Percentiles rank a stretch among this genome's conserved stretches.
These are phyloP conservation scores for Spilosoma lubricipeda DNA, from an alignment of 2,888 invertebrate species.

Conservation along the genomic window DNA sequence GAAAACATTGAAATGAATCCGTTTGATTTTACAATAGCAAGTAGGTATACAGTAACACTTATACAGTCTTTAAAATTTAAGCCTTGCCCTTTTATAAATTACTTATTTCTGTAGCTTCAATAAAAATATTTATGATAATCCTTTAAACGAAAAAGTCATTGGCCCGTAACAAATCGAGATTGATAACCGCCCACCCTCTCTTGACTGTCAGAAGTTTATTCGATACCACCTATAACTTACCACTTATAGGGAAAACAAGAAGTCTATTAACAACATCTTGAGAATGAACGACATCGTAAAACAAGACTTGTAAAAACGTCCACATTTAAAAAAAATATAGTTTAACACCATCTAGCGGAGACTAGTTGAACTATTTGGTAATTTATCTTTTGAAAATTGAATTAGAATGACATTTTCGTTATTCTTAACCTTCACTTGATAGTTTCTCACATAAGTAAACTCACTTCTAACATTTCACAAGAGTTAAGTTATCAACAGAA, in stretches of 20 bases:
- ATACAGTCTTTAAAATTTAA: too few relatives aligned
- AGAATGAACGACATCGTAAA: background rate
- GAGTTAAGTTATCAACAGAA: background rate
- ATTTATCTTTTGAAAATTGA: background rate
- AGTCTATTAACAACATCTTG: background rate
- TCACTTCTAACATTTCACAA: too few relatives aligned
- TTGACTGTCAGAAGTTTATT: background rate
- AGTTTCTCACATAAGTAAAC: too few relatives aligned
- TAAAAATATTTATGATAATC: background rate
- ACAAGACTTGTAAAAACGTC: background rate
- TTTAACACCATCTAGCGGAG: background rate
- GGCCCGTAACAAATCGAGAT: slow-evolving; percentile 1
- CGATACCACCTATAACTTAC: background rate
- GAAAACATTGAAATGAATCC: too few relatives aligned
- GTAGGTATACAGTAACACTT: too few relatives aligned
- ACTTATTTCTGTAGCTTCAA: background rate
- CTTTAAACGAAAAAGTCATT: background rate
- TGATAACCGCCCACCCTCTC: background rate
- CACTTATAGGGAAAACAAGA: background rate
- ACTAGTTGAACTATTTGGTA: background rate
- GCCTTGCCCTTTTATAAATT: background rate
- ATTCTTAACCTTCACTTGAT: too few relatives aligned
- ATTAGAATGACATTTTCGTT: too few relatives aligned
- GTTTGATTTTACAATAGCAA: too few relatives aligned
- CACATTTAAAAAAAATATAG: background rate